Evolutionary conservation across 2,113 vertebrate genomes (phyloP).

Genomic region (Caranx melampygus): DNA sequence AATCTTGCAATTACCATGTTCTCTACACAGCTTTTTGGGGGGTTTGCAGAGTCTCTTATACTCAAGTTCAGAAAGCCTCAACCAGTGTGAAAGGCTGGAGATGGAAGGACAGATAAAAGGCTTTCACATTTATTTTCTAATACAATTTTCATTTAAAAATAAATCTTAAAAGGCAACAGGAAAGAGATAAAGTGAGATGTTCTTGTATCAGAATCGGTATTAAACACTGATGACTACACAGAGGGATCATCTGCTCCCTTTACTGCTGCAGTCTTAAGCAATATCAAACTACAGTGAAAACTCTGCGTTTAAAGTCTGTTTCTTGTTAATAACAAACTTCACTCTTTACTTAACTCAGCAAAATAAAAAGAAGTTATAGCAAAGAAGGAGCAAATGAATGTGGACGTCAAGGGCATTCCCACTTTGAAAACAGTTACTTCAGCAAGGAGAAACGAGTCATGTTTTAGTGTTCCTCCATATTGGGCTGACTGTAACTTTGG

Average conservation of each 20-base stretch:
- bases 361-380: not conserved
- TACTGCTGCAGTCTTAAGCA: not conserved
- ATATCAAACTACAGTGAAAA: constrained; percentile 22
- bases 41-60: constrained; percentile 12
- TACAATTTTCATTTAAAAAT: constrained; percentile 28
- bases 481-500: not conserved
- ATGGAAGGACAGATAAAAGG: constrained; percentile 22
- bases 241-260: constrained; percentile 11
- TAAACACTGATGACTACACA: constrained; percentile 26
- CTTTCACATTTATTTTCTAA: constrained; percentile 30
- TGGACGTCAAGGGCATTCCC: constrained; percentile 14
- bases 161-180: constrained; percentile 36
- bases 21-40: not conserved
- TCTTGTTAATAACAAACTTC: constrained; percentile 19
- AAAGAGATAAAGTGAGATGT: constrained; percentile 33
- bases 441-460: not conserved
- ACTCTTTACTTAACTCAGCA: not conserved
- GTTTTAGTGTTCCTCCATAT: not conserved
- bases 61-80: constrained; percentile 18
- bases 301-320: constrained; percentile 22
- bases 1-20: not conserved
- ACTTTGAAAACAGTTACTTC: constrained; percentile 1
- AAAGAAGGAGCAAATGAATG: not conserved
- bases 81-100: constrained; percentile 6
- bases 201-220: constrained; percentile 26